phyloP scores from a whole-genome alignment of 2,888 invertebrate species.

The Leptopilina myrica region DNA sequence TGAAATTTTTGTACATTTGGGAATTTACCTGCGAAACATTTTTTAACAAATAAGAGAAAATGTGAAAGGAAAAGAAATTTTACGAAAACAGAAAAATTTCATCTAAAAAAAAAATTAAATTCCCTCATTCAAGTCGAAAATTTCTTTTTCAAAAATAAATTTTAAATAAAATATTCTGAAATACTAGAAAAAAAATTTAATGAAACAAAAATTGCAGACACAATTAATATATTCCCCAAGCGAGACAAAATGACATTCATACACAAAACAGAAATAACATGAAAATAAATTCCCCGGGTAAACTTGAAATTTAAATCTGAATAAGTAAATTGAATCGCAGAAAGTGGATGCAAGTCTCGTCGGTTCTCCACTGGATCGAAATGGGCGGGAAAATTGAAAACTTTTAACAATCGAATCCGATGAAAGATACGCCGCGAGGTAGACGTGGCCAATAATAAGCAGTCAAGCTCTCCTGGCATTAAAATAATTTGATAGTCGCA shows the following conservation, averaged over 20 bases:
- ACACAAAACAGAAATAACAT: neutral
- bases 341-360: neutral
- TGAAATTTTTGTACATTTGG: neutral
- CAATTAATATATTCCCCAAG: neutral
- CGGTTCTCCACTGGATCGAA: neutral
- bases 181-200: no score
- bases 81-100: no score
- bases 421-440: slow-evolving; percentile 31
- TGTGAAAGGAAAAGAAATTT: no score
- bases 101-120: no score
- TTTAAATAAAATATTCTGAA: no score
- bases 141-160: no score
- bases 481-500: slow-evolving; percentile 59
- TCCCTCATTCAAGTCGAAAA: no score
- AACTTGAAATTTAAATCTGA: slow-evolving; percentile 6
- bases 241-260: neutral
- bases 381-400: slow-evolving; percentile 44
- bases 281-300: neutral
- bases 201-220: no score
- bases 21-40: neutral
- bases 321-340: neutral
- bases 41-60: neutral
- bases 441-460: slow-evolving; percentile 56
- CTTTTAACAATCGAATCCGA: slow-evolving; percentile 48
- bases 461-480: slow-evolving; percentile 49